phyloP scores from a whole-genome alignment of 2,113 vertebrate species.

The Microtus pennsylvanicus region DNA sequence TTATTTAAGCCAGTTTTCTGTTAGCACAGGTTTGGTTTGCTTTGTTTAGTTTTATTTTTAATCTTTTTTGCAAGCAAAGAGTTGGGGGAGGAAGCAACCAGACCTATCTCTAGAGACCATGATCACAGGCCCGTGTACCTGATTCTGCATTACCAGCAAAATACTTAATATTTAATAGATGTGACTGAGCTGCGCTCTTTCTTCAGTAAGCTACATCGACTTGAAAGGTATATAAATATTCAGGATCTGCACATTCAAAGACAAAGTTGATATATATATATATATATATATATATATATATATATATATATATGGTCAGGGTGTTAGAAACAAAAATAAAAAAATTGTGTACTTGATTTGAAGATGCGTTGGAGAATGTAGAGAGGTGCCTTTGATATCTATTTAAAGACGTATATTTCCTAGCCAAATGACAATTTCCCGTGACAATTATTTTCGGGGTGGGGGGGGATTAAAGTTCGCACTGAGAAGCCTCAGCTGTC shows the following conservation, averaged over 20 bases:
- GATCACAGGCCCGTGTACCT: constrained; percentile 67
- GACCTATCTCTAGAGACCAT: constrained; percentile 66
- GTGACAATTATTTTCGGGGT: background rate
- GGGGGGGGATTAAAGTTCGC: background rate
- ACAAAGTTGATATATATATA: constrained; percentile 24
- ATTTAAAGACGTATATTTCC: constrained; percentile 46
- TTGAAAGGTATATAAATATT: constrained; percentile 79
- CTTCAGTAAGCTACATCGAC: constrained; percentile 50
- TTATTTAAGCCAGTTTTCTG: constrained; percentile 65
- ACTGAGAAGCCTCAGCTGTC: background rate
- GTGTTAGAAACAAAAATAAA: constrained; percentile 36
- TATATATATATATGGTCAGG: no score
- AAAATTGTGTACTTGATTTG: constrained; percentile 59
- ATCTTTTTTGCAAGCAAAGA: constrained; percentile 64
- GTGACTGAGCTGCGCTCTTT: constrained; percentile 58
- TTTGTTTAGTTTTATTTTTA: background rate
- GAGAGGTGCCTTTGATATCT: constrained; percentile 47
- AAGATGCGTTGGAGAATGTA: constrained; percentile 53
- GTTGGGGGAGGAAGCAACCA: constrained; percentile 72
- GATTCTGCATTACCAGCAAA: constrained; percentile 67
- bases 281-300: no score
- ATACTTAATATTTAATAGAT: constrained; percentile 79
- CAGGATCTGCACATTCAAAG: constrained; percentile 72
- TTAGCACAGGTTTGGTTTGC: background rate
- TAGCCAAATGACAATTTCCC: constrained; percentile 47